Evolutionary conservation across 2,113 vertebrate species (phyloP).

Genomic region (Pleuronectes platessa): DNA sequence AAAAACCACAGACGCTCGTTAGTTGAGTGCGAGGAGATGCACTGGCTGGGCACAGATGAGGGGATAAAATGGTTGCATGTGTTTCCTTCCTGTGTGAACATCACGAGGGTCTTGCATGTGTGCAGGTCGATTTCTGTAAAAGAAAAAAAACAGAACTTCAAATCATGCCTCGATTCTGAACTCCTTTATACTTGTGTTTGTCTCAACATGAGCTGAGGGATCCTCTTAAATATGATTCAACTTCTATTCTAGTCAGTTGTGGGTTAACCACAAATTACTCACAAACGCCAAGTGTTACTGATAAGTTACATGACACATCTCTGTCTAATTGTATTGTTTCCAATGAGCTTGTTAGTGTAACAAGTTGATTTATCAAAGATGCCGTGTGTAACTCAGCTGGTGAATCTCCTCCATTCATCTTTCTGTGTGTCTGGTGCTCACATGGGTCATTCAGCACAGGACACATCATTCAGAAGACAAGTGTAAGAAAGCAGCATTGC

Average conservation of each 20-base stretch:
- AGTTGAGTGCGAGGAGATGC: not conserved
- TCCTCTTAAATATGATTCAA: too few relatives aligned
- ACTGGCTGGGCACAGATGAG: slow-evolving; percentile 34
- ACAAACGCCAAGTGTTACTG: not conserved
- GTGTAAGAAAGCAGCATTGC: too few relatives aligned
- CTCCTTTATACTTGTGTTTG: too few relatives aligned
- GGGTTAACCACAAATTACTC: not conserved
- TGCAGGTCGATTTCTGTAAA: slow-evolving; percentile 14
- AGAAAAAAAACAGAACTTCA: not conserved
- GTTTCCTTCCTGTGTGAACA: slow-evolving; percentile 76
- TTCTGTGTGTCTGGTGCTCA: not conserved
- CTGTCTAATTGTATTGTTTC: not conserved
- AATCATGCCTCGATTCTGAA: slow-evolving; percentile 1
- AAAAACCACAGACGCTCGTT: slow-evolving; percentile 48
- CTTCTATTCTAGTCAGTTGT: too few relatives aligned
- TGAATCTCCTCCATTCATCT: not conserved
- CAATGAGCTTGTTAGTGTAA: not conserved
- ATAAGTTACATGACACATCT: not conserved
- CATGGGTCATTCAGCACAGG: too few relatives aligned
- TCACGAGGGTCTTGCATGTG: slow-evolving; percentile 47
- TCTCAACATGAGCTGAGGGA: too few relatives aligned
- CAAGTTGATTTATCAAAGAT: not conserved
- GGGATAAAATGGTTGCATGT: slow-evolving; percentile 14
- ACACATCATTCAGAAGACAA: not conserved
- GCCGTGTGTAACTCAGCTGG: not conserved